Evolutionary conservation across 2,888 invertebrate genomes (phyloP).

Genomic region (Chymomyza amoena): DNA sequence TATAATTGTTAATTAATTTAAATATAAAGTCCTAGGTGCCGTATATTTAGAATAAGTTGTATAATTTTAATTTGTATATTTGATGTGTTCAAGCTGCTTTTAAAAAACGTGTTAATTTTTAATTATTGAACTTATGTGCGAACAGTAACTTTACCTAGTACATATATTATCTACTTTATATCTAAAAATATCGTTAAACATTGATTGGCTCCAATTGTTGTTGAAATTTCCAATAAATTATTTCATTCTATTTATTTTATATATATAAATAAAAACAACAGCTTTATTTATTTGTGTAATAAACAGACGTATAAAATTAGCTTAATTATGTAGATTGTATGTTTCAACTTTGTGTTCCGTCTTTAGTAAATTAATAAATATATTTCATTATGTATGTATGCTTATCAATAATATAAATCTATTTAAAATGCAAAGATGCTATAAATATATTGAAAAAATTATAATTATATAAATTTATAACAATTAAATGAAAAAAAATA

Average conservation of each 20-base stretch:
- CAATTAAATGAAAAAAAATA: conserved; percentile 18
- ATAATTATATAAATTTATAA: not conserved
- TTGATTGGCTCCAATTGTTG: not conserved
- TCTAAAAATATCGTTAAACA: not conserved
- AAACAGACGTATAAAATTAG: not conserved
- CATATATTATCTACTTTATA: not conserved
- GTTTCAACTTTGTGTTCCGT: not conserved
- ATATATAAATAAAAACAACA: conserved; percentile 1
- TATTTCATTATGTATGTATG: not conserved
- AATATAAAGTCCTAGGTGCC: conserved; percentile 59
- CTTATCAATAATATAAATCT: not conserved
- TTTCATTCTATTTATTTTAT: not conserved
- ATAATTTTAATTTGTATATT: conserved; percentile 17
- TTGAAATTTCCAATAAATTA: not conserved
- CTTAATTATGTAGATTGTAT: not conserved
- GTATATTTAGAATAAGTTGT: conserved; percentile 35
- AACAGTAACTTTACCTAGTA: not conserved
- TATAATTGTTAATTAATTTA: conserved; percentile 11
- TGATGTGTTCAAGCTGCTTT: not conserved
- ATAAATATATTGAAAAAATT: conserved; percentile 14
- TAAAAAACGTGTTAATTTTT: not conserved
- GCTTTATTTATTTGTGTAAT: conserved; percentile 6
- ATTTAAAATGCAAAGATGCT: not conserved
- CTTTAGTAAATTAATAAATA: not conserved
- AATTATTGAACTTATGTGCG: not conserved